Conservation (phyloP, 2,797 vertebrate genomes). For the Graptemys geographica region DNA sequence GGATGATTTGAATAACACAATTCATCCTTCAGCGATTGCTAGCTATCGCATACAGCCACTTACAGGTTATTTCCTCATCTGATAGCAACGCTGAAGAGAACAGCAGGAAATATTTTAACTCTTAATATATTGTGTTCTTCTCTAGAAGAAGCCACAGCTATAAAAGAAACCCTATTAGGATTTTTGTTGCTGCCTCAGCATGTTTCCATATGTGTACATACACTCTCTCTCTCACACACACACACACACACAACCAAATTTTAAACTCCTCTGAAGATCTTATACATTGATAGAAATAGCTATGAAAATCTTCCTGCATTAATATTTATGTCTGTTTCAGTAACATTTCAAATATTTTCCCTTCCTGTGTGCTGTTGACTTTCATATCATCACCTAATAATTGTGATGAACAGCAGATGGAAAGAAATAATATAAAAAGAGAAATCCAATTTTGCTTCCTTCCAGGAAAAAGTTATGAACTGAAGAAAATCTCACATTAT, state of each 20-base stretch:
- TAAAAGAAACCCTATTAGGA: neutral
- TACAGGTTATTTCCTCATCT: neutral
- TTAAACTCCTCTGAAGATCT: slow-evolving; percentile 7
- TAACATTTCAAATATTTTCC: slow-evolving; percentile 20
- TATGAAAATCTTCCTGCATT: neutral
- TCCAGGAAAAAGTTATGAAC: neutral
- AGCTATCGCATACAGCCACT: neutral
- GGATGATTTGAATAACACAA: neutral
- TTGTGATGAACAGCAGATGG: neutral
- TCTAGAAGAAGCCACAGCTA: neutral
- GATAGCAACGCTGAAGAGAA: neutral
- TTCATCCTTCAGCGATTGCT: neutral
- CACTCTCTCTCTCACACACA: neutral
- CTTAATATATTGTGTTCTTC: neutral
- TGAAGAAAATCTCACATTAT: neutral
- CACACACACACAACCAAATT: neutral
- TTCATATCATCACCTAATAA: neutral
- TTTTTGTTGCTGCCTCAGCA: neutral
- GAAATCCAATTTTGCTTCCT: slow-evolving; percentile 22
- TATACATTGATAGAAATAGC: neutral
- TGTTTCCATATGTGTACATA: neutral
- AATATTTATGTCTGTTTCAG: slow-evolving; percentile 29
- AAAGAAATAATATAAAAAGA: neutral
- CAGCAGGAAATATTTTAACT: neutral
- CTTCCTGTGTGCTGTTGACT: neutral